Evolutionary conservation across 1,140 invertebrate genomes (phyloP), one percentile per base, ranked within the genome.

Genomic region (Pogonus chalceus): DNA sequence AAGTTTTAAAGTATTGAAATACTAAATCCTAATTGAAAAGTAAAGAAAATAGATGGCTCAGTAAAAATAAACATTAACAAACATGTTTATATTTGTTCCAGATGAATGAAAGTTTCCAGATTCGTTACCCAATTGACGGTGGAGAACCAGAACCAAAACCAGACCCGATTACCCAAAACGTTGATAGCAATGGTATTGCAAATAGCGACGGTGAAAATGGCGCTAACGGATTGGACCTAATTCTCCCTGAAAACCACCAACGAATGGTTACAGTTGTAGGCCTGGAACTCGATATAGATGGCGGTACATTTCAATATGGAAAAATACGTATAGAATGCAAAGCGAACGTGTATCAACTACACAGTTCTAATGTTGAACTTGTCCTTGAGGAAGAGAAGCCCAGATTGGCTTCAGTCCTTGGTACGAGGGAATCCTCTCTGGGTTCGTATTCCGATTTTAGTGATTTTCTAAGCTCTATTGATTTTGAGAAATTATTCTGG

Each of bases 371-470:
- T 56, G 71, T 72, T 12, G 75, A 73, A 20, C 62, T 79, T 2
- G 60, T 76, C n/a, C 62, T 83, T 35, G 79, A 79, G 56, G 81
- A 83, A 64, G 80, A 83, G 67, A 72, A 76, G 58, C 82, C 81
- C 22, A 74, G 79, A 62, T 73, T 83, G 24, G 81, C 80, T 23
- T 80, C 80, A 2, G 80, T 83, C 23, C 71, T 83, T 65, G 80
- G 80, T 53, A 82, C 79, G 31, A 76, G 79, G 35, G 80, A 82
- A 43, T 43, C 37, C 4, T 43, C 37, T 4, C 18, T 43, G 18
- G 37, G 37, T n/a, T n/a, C n/a, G n/a, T n/a, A n/a, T n/a, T n/a
- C n/a, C n/a, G n/a, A n/a, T n/a, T n/a, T n/a, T n/a, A n/a, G n/a
- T n/a, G n/a, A n/a, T n/a, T n/a, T n/a, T n/a, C n/a, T n/a, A n/a